phyloP scores from a whole-genome alignment of 2,888 invertebrate genomes.

The Timema podura region DNA sequence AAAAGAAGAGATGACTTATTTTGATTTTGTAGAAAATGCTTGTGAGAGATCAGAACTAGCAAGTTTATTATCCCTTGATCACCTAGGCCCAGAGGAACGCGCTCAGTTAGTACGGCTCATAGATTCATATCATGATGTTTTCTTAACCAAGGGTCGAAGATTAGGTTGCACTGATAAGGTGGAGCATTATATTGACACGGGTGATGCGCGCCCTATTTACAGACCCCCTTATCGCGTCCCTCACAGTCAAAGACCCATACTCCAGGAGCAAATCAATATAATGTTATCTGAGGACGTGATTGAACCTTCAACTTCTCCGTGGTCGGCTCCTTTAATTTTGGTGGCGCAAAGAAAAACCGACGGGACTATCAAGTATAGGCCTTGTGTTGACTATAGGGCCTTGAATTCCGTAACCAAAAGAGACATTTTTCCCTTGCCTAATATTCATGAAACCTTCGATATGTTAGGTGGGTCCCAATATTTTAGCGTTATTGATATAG shows the following conservation, averaged over 20 bases:
- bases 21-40: too few relatives aligned
- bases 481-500: background rate
- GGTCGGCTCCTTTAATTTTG: constrained; percentile 19
- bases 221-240: background rate
- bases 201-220: too few relatives aligned
- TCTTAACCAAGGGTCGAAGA: too few relatives aligned
- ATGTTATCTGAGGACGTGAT: background rate
- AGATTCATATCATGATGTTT: too few relatives aligned
- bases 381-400: constrained; percentile 31
- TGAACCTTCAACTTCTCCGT: constrained; percentile 28
- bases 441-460: background rate
- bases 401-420: constrained; percentile 30
- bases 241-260: background rate
- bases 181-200: too few relatives aligned
- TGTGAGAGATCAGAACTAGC: too few relatives aligned
- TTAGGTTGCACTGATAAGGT: too few relatives aligned
- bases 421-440: constrained; percentile 31
- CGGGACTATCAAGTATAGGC: constrained; percentile 28
- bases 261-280: background rate
- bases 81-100: too few relatives aligned
- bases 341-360: constrained; percentile 26
- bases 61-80: too few relatives aligned
- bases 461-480: background rate
- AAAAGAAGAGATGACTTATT: too few relatives aligned
- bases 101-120: too few relatives aligned